These are phyloP conservation scores for Podarcis siculus DNA, from an alignment of 2,797 vertebrate species.

Conservation along the genomic window DNA sequence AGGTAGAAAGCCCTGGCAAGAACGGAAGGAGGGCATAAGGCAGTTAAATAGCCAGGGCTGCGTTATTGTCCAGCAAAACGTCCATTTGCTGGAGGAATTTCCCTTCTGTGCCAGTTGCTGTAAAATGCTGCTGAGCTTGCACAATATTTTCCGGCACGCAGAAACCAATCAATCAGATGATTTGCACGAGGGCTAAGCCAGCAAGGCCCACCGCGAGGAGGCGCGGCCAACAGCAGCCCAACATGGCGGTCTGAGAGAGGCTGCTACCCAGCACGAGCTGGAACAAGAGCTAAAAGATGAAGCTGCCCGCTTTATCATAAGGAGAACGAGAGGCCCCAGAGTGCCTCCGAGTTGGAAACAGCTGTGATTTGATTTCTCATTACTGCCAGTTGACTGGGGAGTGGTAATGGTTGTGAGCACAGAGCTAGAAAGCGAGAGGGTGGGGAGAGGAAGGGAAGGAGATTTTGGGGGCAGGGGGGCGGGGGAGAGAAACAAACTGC, in stretches of 20 bases:
- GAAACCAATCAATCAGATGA: conserved; percentile 65
- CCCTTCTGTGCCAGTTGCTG: conserved; percentile 48
- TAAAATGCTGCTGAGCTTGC: conserved; percentile 58
- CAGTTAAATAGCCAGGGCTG: conserved; percentile 47
- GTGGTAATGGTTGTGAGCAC: conserved; percentile 23
- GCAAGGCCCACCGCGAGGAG: conserved; percentile 16
- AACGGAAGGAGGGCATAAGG: conserved; percentile 54
- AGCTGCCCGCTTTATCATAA: conserved; percentile 42
- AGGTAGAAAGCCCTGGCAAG: conserved; percentile 49
- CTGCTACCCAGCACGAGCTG: conserved; percentile 16
- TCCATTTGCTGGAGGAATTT: conserved; percentile 52
- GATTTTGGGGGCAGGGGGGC: background rate
- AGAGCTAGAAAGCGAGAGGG: background rate
- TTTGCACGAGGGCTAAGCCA: conserved; percentile 39
- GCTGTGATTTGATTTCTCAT: conserved; percentile 54
- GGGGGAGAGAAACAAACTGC: background rate
- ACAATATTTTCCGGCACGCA: conserved; percentile 33
- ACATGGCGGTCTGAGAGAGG: conserved; percentile 25
- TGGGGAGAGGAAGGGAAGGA: fast-evolving
- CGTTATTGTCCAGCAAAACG: conserved; percentile 43
- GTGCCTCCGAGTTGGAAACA: conserved; percentile 42
- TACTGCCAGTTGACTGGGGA: conserved; percentile 44
- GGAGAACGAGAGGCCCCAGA: conserved; percentile 44
- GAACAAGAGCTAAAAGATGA: conserved; percentile 47
- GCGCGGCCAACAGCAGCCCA: conserved; percentile 39